These are phyloP conservation scores for Tauraco erythrolophus DNA, from an alignment of 2,113 vertebrate genomes.

Conservation along the genomic window DNA sequence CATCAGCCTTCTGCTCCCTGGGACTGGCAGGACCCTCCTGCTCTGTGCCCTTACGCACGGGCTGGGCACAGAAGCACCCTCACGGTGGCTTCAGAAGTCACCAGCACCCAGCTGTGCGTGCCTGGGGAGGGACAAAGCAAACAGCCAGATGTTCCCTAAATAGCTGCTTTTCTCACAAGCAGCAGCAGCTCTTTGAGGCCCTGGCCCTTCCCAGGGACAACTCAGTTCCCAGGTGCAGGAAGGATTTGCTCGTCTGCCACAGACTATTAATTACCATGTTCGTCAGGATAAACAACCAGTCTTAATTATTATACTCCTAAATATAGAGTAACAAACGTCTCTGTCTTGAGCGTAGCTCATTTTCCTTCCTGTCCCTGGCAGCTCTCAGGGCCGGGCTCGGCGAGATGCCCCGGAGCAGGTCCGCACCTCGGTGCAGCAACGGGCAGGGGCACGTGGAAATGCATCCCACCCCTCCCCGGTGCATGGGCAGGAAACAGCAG, in stretches of 20 bases:
- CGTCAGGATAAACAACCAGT: constrained; percentile 47
- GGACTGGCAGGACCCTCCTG: neutral
- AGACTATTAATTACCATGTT: constrained; percentile 47
- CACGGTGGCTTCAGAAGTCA: neutral
- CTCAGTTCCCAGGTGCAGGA: constrained; percentile 28
- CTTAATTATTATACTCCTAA: constrained; percentile 58
- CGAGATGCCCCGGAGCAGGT: neutral
- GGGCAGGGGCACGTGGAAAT: neutral
- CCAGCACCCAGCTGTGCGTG: rapidly evolving
- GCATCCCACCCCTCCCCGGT: rapidly evolving
- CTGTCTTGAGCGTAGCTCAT: neutral
- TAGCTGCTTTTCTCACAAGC: neutral
- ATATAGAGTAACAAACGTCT: constrained; percentile 25
- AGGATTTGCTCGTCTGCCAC: neutral
- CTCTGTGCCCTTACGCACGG: neutral
- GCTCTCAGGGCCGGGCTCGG: neutral
- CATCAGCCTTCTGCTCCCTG: neutral
- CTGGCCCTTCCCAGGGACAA: neutral
- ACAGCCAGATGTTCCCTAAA: neutral
- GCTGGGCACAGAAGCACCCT: neutral
- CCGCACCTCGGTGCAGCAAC: rapidly evolving
- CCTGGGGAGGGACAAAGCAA: neutral
- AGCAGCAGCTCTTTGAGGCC: neutral
- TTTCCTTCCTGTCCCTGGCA: constrained; percentile 38
- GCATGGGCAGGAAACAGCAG: neutral